Evolutionary conservation across 2,113 vertebrate genomes (phyloP).

Genomic region (Alaudala cheleensis): DNA sequence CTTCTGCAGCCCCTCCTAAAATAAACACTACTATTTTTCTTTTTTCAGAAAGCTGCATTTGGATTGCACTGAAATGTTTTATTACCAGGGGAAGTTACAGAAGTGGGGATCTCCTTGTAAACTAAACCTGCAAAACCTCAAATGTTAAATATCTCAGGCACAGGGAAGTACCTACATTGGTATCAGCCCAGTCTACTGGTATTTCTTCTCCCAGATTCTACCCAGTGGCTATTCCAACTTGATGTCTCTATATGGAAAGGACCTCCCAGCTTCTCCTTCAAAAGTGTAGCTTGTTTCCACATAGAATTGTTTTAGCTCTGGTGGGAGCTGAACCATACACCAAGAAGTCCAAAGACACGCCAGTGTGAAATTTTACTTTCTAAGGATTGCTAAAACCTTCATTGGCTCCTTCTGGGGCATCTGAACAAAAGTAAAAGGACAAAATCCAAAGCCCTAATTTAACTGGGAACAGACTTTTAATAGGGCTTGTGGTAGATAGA

Average conservation of each 20-base stretch:
- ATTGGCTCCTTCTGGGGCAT: not conserved
- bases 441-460: not conserved
- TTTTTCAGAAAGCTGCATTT: not conserved
- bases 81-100: not conserved
- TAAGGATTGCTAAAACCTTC: not conserved
- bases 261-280: not conserved
- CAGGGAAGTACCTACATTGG: not conserved
- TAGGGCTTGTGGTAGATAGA: not conserved
- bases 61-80: not conserved
- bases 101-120: not conserved
- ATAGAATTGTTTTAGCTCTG: not conserved
- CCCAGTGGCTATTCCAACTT: not conserved
- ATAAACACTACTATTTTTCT: not conserved
- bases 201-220: not conserved
- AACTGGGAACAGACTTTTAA: not conserved
- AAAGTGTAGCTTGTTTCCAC: not conserved
- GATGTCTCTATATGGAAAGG: not conserved
- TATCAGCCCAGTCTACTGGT: not conserved
- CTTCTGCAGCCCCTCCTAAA: not conserved
- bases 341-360: not conserved
- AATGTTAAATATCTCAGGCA: not conserved
- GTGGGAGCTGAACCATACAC: not conserved
- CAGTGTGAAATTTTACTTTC: not conserved
- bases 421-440: not conserved
- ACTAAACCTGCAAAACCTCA: not conserved